Evolutionary conservation across 2,888 invertebrate genomes (phyloP).

Genomic region (Drosophila koepferae): DNA sequence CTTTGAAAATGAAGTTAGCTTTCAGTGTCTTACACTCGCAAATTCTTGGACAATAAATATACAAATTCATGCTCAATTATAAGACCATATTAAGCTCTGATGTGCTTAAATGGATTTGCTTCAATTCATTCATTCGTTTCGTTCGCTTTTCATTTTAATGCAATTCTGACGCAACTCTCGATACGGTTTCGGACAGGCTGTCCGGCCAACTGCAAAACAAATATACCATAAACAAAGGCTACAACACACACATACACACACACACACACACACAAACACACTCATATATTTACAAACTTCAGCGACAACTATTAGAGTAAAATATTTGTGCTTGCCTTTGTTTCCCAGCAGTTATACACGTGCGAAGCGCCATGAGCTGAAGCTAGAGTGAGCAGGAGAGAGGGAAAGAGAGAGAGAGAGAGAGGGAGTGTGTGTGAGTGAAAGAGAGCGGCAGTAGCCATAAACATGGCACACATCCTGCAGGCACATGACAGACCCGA

Average conservation of each 20-base stretch:
- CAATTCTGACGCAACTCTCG: slow-evolving; percentile 63
- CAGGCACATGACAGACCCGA: slow-evolving; percentile 66
- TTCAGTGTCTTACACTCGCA: not conserved
- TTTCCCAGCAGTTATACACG: slow-evolving; percentile 46
- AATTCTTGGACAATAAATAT: not conserved
- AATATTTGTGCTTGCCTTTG: slow-evolving; percentile 75
- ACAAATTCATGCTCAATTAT: slow-evolving; percentile 11
- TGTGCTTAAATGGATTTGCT: slow-evolving; percentile 28
- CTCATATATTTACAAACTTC: slow-evolving; percentile 55
- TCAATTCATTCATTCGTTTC: slow-evolving; percentile 40
- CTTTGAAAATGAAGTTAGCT: not conserved
- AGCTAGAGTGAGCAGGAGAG: not conserved
- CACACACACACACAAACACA: slow-evolving; percentile 17
- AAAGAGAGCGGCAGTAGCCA: slow-evolving; percentile 38
- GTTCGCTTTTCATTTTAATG: slow-evolving; percentile 39
- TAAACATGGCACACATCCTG: slow-evolving; percentile 79
- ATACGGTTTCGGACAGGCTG: slow-evolving; percentile 61
- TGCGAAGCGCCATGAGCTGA: slow-evolving; percentile 6
- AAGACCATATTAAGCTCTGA: slow-evolving; percentile 10
- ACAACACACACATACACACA: slow-evolving; percentile 28
- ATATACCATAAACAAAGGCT: slow-evolving; percentile 64
- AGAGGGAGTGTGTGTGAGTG: not conserved
- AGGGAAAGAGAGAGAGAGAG: not conserved
- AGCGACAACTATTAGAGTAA: slow-evolving; percentile 79
- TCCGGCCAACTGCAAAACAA: slow-evolving; percentile 72